Base-by-base conservation (phyloP, 2,797 vertebrate genomes). In the Enteromius trimaculatus region DNA sequence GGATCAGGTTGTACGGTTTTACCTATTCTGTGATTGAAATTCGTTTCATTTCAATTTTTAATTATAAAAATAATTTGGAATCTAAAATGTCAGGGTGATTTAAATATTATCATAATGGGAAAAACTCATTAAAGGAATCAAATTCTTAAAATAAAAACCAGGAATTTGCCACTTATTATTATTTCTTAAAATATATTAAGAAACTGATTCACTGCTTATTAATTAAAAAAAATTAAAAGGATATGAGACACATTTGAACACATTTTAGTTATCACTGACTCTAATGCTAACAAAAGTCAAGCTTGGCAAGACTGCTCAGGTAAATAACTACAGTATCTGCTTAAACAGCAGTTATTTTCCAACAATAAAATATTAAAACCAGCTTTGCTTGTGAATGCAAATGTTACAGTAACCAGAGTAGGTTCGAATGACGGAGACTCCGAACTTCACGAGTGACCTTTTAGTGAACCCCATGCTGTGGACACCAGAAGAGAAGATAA, bases 391-490 rank as follows among this genome's bases (percentile, higher is more conserved):
- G 37, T 60, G 62, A 19, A 62, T 19, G 7, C 55, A 77, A 44
- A 44, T 77, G 16, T 62, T 26, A 60, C 55, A 29, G 26, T n/a
- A 34, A 60, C 16, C 4, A 39, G 7, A 60, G n/a, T 26, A 19
- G 75, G 23, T 77, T 79, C 23, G 19, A 79, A 49, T 37, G 44
- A 66, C 51, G 7, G 44, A 34, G 58, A n/a, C 58, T 77, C 23
- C 0, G 77, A 37, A 23, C 26, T 29, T 62, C 26, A 17, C 1
- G 11, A 31, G 39, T 72, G 69, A 72, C 76, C 76, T 65, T 49
- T 29, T 64, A 47, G 55, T 81, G 65, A 80, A 69, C 78, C 69
- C 65, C 34, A 80, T 31, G 19, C 44, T 62, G 26, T 80, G 78
- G 65, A 80, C 65, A 21, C 34, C 31, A 55, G 51, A 80, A 70